A percentile compares a stretch with the other conserved stretches of the same genome.
Conservation (phyloP, 2,113 vertebrate genomes). For the Capreolus pygargus region DNA sequence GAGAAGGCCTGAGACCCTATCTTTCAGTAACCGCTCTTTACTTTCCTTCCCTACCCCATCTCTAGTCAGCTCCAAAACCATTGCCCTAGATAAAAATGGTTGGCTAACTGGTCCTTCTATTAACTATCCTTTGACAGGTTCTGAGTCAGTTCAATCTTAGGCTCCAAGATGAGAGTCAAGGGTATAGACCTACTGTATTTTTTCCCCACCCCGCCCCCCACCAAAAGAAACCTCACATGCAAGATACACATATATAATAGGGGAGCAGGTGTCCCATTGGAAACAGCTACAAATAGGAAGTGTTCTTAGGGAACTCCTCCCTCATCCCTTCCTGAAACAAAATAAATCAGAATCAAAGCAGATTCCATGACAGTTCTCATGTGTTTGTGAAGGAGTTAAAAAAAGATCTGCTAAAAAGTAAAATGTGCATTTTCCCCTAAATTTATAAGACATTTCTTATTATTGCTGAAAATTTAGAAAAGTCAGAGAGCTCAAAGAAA, state of each 20-base stretch:
- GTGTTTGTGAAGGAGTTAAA: neutral
- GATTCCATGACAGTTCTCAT: neutral
- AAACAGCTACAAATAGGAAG: neutral
- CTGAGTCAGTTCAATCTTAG: neutral
- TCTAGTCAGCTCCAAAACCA: neutral
- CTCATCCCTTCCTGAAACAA: neutral
- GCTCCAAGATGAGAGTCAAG: neutral
- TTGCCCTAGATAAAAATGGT: neutral
- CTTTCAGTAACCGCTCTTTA: neutral
- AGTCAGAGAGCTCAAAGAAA: neutral
- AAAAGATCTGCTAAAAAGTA: neutral
- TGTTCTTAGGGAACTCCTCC: neutral
- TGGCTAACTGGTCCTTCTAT: neutral
- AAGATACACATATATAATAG: neutral
- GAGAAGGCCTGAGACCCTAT: neutral
- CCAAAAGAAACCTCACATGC: neutral
- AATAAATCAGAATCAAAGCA: neutral
- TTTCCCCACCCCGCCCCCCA: accelerated
- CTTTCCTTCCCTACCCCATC: accelerated
- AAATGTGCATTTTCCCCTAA: neutral
- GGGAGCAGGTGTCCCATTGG: neutral
- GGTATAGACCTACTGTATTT: neutral
- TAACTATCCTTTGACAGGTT: neutral
- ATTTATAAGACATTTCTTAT: neutral
- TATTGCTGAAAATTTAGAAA: neutral